Evolutionary conservation across 2,888 invertebrate species (phyloP), one percentile per base, ranked within the genome.

Genomic region (Erynnis tages): DNA sequence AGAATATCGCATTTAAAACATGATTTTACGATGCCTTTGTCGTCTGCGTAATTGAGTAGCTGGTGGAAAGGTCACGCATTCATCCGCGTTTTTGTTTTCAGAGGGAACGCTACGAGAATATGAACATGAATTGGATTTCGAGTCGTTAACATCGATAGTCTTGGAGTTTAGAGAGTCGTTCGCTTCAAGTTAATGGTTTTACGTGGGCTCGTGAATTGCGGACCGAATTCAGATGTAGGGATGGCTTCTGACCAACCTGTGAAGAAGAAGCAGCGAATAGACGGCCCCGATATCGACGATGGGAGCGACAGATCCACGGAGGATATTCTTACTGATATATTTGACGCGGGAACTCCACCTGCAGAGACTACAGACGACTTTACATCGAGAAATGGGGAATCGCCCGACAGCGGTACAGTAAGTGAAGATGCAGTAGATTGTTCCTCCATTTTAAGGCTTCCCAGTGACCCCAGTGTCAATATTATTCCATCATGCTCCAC

Each of bases 171-270:
- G 21, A 60, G 64, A 32, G 61, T 53, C 55, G 43, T 54, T 53
- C 57, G 59, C 60, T 55, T 54, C 61, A 68, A 58, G 80, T 87
- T 84, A 74, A 93, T 93, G 93, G 93, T 93, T 91, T 91, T 92
- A 84, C 89, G 91, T 79, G 90, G 90, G 82, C 90, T 91, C 69
- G 80, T 87, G 63, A 75, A 79, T 70, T 90, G 89, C 73, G 73
- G 74, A 78, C 82, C 85, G 77, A 83, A 85, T 79, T 80, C 87
- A 77, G 83, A 89, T 83, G 90, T 87, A 83, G 91, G 84, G 68
- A 94, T 94, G 94, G 93, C 92, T 73, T 93, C 93, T 64, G 94
- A 95, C 83, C 96, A 96, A 86, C 96, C 96, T 62, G 93, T 94
- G 66, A 95, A 95, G 77, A 96, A 96, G 90, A 94, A 96, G 76